phyloP scores from a whole-genome alignment of 2,113 vertebrate genomes.

The Nerophis lumbriciformis region DNA sequence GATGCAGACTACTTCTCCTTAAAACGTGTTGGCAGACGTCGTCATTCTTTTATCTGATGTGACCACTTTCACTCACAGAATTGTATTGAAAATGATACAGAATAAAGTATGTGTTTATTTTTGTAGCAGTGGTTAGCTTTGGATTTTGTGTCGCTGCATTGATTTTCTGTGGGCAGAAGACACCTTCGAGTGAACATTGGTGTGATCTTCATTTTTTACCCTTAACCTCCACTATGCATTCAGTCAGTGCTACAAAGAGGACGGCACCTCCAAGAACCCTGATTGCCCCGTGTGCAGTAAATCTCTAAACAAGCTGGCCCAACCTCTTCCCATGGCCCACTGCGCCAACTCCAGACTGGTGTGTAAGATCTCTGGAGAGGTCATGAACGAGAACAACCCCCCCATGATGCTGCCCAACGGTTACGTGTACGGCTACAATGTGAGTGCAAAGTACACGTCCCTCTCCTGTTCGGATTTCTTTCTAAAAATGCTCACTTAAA shows the following conservation, averaged over 20 bases:
- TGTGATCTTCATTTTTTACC: conserved; percentile 4
- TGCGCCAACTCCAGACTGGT: conserved; percentile 98
- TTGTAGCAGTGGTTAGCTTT: no score
- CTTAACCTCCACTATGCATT: conserved; percentile 50
- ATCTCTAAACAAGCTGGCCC: conserved; percentile 96
- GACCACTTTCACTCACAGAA: no score
- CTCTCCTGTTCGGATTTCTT: background rate
- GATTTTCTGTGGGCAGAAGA: no score
- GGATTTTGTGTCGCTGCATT: no score
- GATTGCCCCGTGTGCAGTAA: conserved; percentile 99
- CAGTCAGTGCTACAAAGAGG: conserved; percentile 99
- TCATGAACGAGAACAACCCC: conserved; percentile 99
- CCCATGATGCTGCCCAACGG: conserved; percentile 99
- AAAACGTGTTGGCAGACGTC: no score
- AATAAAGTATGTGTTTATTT: no score
- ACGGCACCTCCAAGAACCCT: conserved; percentile 94
- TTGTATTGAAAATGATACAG: no score
- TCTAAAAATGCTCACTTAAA: no score
- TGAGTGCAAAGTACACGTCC: conserved; percentile 68
- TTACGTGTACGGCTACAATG: conserved; percentile 98
- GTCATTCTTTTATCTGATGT: no score
- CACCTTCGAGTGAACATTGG: no score
- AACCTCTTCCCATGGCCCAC: conserved; percentile 97
- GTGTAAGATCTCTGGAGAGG: conserved; percentile 98
- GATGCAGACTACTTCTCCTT: no score